Evolutionary conservation across 2,113 vertebrate species (phyloP), one percentile per base, ranked within the genome.

Genomic region (Setophaga petechia): DNA sequence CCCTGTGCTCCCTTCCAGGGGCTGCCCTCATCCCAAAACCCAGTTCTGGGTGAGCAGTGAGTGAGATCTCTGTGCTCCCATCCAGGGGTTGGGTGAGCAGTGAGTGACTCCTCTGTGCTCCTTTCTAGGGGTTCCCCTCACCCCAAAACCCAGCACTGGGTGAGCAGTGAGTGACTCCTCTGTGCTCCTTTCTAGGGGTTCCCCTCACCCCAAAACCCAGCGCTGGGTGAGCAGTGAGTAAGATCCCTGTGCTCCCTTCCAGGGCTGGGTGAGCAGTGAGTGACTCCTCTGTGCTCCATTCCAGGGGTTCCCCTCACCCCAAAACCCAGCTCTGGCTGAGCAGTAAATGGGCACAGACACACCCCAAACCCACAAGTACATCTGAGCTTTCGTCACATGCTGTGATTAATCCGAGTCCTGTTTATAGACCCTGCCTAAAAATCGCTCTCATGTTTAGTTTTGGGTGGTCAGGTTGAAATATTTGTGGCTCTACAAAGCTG

Each of bases 81-180:
- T 46, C 44, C 44, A 46, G 44, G 44, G 44, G 44, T 19, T 46
- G 19, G 19, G 44, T 46, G 19, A 46, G 44, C 44, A 20, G 99
- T 99, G 94, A 98, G 99, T 11, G 39, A 41, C 11, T 52, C 24
- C 25, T 16, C 39, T 33, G 47, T 49, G 8, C 49, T 78, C 47
- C 25, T 2, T 46, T 46, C 19, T 8, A 46, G 20, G 10, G 44
- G 20, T 5, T 41, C 39, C 39, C 5, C 39, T 41, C 39, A 41
- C 11, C 39, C 39, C 39, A 41, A 41, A 41, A 41, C 39, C 39
- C 39, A 41, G 39, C 5, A 5, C 44, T 46, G 20, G 44, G 20
- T 46, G 44, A 46, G 44, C 44, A 46, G 99, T 99, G 93, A 55
- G 10, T 99, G 93, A 55, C 9, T 52, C 20, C 27, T 14, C 39